Base-by-base conservation (phyloP, 2,113 vertebrate species). In the Calyptomena viridis region DNA sequence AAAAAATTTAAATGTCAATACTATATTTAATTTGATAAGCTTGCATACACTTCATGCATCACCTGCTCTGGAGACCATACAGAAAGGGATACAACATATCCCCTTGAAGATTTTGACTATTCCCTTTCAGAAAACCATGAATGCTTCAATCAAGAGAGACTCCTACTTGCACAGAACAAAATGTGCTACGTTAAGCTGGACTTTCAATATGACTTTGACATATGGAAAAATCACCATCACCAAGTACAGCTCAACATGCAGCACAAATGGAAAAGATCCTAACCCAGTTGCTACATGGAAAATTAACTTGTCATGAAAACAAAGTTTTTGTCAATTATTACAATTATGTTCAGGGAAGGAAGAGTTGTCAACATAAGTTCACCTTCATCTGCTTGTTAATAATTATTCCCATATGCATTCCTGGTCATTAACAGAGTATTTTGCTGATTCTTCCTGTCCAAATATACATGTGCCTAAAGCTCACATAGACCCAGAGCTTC, bases 151-250 rank as follows among this genome's bases (percentile, higher is more conserved):
- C 20, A n/a, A 62, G 27, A 40, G 7, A 59, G 28, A 63, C 16
- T 42, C 53, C 30, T 28, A 47, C 3, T 64, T 31, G 31, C 53
- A 27, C 46, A 62, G 67, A 84, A 80, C 12, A 49, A 76, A 60
- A 20, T 0, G 0, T 18, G 8, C 39, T 72, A 12, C 23, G 25
- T n/a, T 28, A 71, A 39, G 24, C 0, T 47, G 35, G 35, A 73
- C 35, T 47, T 89, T 28, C 33, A 73, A 58, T 75, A 87, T 0
- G 0, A 50, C 16, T 66, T 77, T n/a, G 2, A 64, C 1, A 6
- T 37, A 79, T 6, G 20, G 78, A 68, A 94, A 88, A 69, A 27
- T 75, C 58, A 76, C 58, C 66, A 79, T 7, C n/a, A 69, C 20
- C 42, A 77, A 80, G 39, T 17, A 77, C n/a, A 84, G 58, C 52